Evolutionary conservation across 2,888 invertebrate species (phyloP), one percentile per base, ranked within the genome.

Genomic region (Meliscaeva auricollis): DNA sequence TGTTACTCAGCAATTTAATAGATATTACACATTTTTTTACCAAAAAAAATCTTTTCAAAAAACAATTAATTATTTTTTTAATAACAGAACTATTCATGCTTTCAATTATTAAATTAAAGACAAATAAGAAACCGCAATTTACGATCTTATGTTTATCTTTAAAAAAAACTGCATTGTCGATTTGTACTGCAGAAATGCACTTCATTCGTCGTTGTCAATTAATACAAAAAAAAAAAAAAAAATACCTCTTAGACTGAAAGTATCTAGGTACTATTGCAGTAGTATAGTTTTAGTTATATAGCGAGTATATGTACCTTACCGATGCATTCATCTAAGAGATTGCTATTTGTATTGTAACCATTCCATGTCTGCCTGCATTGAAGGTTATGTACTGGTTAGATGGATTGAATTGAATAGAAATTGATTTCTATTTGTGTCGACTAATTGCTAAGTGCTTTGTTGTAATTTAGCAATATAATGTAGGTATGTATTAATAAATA

Each of bases 361-460:
- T 52, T 52, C 35, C 52, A 38, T 68, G 26, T 41, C 26, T 26
- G 26, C 26, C 22, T 44, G 8, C 9, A 15, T 52, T 62, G 62
- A 44, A 62, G 62, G 62, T 44, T 58, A 56, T 20, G 9, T 38
- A 11, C 9, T 11, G 38, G 38, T 38, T 35, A 72, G 26, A 60
- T 60, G 54, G 8, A 26, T 15, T 8, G 32, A 56, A 56, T 56
- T 64, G 48, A 75, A 66, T 44, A 56, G 13, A 58, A 76, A 68
- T 76, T 58, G 58, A 68, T 76, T 68, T 58, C 68, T 76, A 56
- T 68, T 68, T 58, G 41, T 76, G 58, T 76, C 68, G 56, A 58
- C 68, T 58, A 76, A 76, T 76, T 76, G 58, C 41, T 48, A 48
- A 58, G 66, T 50, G 22, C 41, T 48, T 38, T 66, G 56, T 48